phyloP scores from a whole-genome alignment of 2,888 invertebrate species.

The Prenolepis imparis region DNA sequence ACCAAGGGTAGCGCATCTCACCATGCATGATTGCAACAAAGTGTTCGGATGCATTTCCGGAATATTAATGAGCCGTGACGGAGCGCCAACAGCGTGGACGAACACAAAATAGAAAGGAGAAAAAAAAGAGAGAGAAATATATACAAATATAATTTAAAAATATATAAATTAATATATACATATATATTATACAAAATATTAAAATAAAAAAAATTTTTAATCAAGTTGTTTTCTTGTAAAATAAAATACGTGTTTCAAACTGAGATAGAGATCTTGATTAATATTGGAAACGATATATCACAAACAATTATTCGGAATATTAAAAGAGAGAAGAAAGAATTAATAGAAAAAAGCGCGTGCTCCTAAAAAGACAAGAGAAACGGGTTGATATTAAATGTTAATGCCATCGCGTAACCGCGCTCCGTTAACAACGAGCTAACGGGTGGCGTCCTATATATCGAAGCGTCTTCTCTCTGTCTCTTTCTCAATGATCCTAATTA shows the following conservation, averaged over 20 bases:
- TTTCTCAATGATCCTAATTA: constrained; percentile 76
- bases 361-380: background rate
- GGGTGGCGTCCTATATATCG: constrained; percentile 68
- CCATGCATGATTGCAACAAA: constrained; percentile 46
- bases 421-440: constrained; percentile 48
- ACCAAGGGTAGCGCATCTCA: constrained; percentile 67
- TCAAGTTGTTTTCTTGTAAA: background rate
- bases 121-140: constrained; percentile 1
- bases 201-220: background rate
- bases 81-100: constrained; percentile 5
- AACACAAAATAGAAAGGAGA: background rate
- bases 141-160: background rate
- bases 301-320: background rate
- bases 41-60: constrained; percentile 36
- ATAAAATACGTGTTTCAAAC: background rate
- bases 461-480: constrained; percentile 64
- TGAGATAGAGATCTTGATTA: background rate
- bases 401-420: constrained; percentile 26
- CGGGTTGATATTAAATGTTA: constrained; percentile 43
- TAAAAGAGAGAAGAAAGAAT: background rate
- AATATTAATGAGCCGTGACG: constrained; percentile 46
- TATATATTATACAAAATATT: background rate
- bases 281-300: constrained; percentile 5
- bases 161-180: background rate
- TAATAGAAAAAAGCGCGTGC: background rate